Base-by-base conservation (phyloP, 2,888 invertebrate species). In the Meloe dianella region DNA sequence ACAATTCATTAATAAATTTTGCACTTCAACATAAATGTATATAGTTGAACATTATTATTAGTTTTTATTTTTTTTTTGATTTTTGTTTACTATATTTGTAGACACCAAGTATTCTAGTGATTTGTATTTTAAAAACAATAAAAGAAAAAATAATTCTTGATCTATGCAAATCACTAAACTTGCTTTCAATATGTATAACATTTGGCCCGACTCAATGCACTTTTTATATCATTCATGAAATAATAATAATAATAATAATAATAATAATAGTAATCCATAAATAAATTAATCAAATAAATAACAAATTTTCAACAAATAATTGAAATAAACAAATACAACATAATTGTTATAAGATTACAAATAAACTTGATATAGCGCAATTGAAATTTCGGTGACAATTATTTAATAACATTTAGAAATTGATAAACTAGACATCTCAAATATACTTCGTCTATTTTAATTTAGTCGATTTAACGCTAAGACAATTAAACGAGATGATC, bases 351-450 rank as follows among this genome's bases (percentile, higher is more conserved):
- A 32, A 32, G 3, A 27, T 6, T 10, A 6, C 7, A n/a, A 60
- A 35, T 30, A 58, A 58, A 27, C n/a, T n/a, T n/a, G 35, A 20
- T 17, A 20, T 32, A 60, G 35, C 57, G 30, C 24, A 29, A 32
- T 27, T 29, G 2, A 30, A 58, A 58, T n/a, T 58, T 64, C 73
- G 71, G 73, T 73, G 69, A 72, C 75, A 75, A 71, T 68, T 70
- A 71, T 70, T 63, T 70, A 67, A 71, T 73, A 73, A 74, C 72
- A 73, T 66, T 70, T 74, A 64, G 73, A 74, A 74, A 73, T 74
- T 71, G 72, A 66, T 68, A 70, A 73, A 75, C 66, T 64, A 74
- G 69, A 73, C 72, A 72, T 41, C n/a, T 35, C 14, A 35, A 4
- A 10, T 41, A 41, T 41, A 41, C 41, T 41, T 41, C 1, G 41